Evolutionary conservation across 1,140 invertebrate species (phyloP), one percentile per base, ranked within the genome.

Genomic region (Galleria mellonella): DNA sequence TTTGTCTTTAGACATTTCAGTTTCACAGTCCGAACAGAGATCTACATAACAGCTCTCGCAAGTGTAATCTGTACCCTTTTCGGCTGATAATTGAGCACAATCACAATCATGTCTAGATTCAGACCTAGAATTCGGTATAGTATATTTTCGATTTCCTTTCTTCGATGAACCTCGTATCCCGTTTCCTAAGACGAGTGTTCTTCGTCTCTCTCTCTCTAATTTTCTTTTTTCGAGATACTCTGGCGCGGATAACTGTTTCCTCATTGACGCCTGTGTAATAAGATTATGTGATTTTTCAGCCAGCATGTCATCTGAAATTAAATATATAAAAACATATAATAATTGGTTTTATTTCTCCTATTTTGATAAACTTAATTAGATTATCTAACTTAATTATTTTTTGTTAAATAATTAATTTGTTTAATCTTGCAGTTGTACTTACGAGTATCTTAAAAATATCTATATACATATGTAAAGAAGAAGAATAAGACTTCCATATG

Each of bases 161-260:
- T 88, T 89, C 3, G 91, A 68, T 50, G 89, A 86, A 9, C 89
- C 88, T 55, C 90, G 83, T 3, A 90, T 73, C 29, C 89, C 89
- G 12, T 88, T 89, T 66, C 92, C 92, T 23, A 23, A 23, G 6
- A 23, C 17, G 35, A 83, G 86, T 0, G 91, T 91, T 75, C 91
- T 92, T 42, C 92, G 77, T 57, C 91, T 88, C 51, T 92, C 92
- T 70, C 88, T 89, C 62, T 91, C 93, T 51, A 91, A 87, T 74
- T 93, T 89, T 31, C 93, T 75, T 66, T 94, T 93, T 71, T 98
- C 95, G 32, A 97, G 83, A 76, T 97, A 97, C 54, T 97, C 94
- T 1, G 96, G 96, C 0, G 95, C 94, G n/a, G 92, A 93, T 45
- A 94, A 89, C 58, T 93, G 91, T 61, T 92, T 91, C 53, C 92